Percentiles rank a stretch among this genome's conserved stretches.
These are phyloP conservation scores for Trichonephila clavipes DNA, from an alignment of 1,140 invertebrate genomes.

Conservation along the genomic window DNA sequence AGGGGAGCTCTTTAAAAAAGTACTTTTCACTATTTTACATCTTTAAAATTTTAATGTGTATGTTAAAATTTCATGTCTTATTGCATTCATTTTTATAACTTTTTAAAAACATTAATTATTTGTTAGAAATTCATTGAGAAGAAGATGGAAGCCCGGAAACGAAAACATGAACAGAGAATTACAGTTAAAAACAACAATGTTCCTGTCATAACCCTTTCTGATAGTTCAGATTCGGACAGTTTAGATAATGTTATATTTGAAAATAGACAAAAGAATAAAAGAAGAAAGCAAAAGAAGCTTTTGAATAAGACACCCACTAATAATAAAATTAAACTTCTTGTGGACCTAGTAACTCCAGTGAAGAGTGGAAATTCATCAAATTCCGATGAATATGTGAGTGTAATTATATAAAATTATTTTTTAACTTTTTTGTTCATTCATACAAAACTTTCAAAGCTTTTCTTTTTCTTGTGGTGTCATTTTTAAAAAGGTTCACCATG, in stretches of 20 bases:
- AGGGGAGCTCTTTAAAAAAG: no score
- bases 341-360: neutral
- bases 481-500: neutral
- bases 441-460: neutral
- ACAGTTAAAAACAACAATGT: neutral
- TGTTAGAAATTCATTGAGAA: neutral
- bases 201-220: neutral
- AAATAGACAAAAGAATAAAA: neutral
- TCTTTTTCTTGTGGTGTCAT: neutral
- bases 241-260: neutral
- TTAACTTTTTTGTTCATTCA: neutral
- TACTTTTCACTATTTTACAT: no score
- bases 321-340: neutral
- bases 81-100: no score
- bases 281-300: neutral
- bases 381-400: neutral
- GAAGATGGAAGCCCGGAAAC: neutral
- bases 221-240: neutral
- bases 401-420: neutral
- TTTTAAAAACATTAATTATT: neutral
- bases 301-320: neutral
- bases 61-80: no score
- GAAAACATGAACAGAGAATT: neutral
- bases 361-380: neutral
- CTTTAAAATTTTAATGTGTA: no score